Evolutionary conservation across 2,888 invertebrate species (phyloP).

Genomic region (Limnephilus auricula): DNA sequence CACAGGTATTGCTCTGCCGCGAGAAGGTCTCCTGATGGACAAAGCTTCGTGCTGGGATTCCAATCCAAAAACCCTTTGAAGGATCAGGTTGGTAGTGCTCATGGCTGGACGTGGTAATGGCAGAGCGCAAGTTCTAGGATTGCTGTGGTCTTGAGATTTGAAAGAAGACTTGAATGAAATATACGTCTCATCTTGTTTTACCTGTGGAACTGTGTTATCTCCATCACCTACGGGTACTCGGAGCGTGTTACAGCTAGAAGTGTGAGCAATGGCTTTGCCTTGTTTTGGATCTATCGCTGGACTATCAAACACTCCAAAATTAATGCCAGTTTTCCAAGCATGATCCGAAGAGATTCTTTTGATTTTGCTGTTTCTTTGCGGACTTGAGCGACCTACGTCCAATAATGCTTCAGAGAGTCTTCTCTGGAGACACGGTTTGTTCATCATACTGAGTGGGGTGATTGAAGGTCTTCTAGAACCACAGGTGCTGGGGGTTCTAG

Average conservation of each 20-base stretch:
- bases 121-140: constrained; percentile 73
- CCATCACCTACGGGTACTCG: constrained; percentile 80
- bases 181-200: constrained; percentile 68
- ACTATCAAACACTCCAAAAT: constrained; percentile 69
- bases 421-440: constrained; percentile 76
- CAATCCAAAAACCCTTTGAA: constrained; percentile 79
- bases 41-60: constrained; percentile 69
- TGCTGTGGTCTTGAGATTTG: constrained; percentile 62
- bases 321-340: constrained; percentile 74
- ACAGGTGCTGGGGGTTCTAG: constrained; percentile 87
- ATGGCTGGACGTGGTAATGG: constrained; percentile 76
- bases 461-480: constrained; percentile 86
- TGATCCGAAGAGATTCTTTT: constrained; percentile 76
- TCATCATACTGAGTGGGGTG: constrained; percentile 77
- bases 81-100: constrained; percentile 79
- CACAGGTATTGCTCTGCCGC: constrained; percentile 67
- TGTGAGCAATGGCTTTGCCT: constrained; percentile 78
- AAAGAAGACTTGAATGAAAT: constrained; percentile 67
- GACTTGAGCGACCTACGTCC: constrained; percentile 71
- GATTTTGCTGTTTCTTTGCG: constrained; percentile 70
- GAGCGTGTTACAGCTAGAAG: constrained; percentile 84
- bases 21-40: constrained; percentile 66
- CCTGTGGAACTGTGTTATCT: constrained; percentile 67
- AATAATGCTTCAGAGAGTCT: constrained; percentile 78
- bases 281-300: constrained; percentile 62